These are phyloP conservation scores for Tiliacea citrago DNA, from an alignment of 2,888 invertebrate species.

Conservation along the genomic window DNA sequence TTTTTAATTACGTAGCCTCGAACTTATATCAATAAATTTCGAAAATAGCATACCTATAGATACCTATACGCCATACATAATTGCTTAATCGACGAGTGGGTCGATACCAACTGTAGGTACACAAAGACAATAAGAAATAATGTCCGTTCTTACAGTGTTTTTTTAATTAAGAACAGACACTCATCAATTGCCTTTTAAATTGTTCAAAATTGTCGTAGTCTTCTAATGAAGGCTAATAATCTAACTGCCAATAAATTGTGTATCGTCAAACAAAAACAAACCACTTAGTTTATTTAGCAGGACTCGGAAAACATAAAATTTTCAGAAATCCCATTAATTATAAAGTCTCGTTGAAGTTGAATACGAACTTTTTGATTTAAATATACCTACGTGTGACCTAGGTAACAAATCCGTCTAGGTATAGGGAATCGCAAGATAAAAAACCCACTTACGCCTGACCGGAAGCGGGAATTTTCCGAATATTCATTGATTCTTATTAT, in stretches of 20 bases:
- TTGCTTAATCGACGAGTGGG: constrained; percentile 72
- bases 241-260: constrained; percentile 49
- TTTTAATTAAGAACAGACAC: constrained; percentile 76
- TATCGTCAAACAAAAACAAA: constrained; percentile 28
- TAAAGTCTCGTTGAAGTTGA: neutral
- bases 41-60: constrained; percentile 28
- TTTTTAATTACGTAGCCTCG: constrained; percentile 53
- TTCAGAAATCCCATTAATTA: neutral
- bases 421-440: neutral
- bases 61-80: constrained; percentile 33
- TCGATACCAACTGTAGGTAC: constrained; percentile 44
- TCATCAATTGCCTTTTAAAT: constrained; percentile 72
- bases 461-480: neutral
- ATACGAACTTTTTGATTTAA: too few relatives aligned
- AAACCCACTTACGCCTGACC: neutral
- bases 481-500: neutral
- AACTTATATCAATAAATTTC: constrained; percentile 54
- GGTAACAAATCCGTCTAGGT: neutral
- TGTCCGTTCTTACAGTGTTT: constrained; percentile 68
- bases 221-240: constrained; percentile 54
- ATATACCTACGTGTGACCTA: neutral
- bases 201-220: constrained; percentile 66
- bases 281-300: constrained; percentile 4
- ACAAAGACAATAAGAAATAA: constrained; percentile 67
- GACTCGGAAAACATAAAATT: neutral